phyloP scores from a whole-genome alignment of 2,888 invertebrate species.

The Tenodera sinensis region DNA sequence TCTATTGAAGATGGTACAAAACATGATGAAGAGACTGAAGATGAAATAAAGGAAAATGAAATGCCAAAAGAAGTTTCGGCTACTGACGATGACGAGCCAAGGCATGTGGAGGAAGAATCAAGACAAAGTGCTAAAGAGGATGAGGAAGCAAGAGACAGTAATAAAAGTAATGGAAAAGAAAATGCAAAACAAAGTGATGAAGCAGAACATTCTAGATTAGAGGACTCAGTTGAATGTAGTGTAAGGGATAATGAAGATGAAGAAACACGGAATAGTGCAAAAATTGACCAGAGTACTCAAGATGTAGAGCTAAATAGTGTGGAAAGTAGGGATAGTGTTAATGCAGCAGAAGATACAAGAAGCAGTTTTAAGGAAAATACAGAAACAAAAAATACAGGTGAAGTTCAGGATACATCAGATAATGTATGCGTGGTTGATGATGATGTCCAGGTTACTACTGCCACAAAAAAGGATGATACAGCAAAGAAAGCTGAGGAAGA shows the following conservation, averaged over 20 bases:
- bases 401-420: slow-evolving; percentile 33
- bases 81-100: slow-evolving; percentile 26
- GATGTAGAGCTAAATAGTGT: neutral
- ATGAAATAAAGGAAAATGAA: slow-evolving; percentile 37
- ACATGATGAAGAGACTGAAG: slow-evolving; percentile 40
- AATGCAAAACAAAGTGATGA: neutral
- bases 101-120: neutral
- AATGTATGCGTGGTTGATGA: slow-evolving; percentile 36
- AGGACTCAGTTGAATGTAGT: neutral
- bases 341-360: neutral
- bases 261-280: slow-evolving; percentile 33
- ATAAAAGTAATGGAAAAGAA: neutral
- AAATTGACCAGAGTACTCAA: slow-evolving; percentile 30
- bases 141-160: slow-evolving; percentile 23
- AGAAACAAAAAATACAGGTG: slow-evolving; percentile 13
- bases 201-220: neutral
- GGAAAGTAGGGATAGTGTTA: neutral
- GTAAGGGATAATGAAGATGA: slow-evolving; percentile 30
- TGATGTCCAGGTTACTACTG: neutral
- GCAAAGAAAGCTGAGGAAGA: slow-evolving; percentile 37
- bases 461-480: neutral
- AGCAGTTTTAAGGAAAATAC: slow-evolving; percentile 33
- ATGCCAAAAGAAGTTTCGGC: slow-evolving; percentile 37
- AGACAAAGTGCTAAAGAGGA: slow-evolving; percentile 29
- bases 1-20: slow-evolving; percentile 36